Percentiles rank a stretch among this genome's conserved stretches.
phyloP scores from a whole-genome alignment of 2,113 vertebrate genomes.

The Bubo bubo region DNA sequence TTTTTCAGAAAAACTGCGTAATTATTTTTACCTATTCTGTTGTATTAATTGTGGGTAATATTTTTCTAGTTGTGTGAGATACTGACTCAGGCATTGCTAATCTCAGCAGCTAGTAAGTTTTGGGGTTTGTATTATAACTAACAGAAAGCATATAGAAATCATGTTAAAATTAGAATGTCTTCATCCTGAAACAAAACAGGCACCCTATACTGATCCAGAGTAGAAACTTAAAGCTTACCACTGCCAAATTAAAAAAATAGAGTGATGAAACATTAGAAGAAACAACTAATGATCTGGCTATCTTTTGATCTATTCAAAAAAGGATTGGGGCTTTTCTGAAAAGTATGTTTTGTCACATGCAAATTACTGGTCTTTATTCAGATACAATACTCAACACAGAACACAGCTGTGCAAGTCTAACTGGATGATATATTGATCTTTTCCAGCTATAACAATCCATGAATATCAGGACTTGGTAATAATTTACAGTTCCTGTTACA shows the following conservation, averaged over 20 bases:
- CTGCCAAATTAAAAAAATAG: background rate
- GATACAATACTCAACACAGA: background rate
- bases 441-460: background rate
- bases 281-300: background rate
- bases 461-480: background rate
- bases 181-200: background rate
- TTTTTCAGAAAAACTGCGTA: background rate
- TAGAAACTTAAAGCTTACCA: background rate
- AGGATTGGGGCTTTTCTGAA: background rate
- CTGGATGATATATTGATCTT: background rate
- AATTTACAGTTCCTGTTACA: background rate
- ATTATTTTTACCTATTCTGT: background rate
- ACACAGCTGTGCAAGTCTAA: background rate
- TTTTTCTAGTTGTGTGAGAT: background rate
- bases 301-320: background rate
- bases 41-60: background rate
- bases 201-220: background rate
- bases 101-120: background rate
- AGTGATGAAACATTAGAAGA: background rate
- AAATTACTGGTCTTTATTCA: background rate
- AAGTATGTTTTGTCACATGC: background rate
- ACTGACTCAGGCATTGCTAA: background rate
- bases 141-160: background rate
- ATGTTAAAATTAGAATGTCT: background rate
- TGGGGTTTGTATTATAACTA: background rate